Evolutionary conservation across 1,140 invertebrate species (phyloP).

Genomic region (Saxidomus purpurata): DNA sequence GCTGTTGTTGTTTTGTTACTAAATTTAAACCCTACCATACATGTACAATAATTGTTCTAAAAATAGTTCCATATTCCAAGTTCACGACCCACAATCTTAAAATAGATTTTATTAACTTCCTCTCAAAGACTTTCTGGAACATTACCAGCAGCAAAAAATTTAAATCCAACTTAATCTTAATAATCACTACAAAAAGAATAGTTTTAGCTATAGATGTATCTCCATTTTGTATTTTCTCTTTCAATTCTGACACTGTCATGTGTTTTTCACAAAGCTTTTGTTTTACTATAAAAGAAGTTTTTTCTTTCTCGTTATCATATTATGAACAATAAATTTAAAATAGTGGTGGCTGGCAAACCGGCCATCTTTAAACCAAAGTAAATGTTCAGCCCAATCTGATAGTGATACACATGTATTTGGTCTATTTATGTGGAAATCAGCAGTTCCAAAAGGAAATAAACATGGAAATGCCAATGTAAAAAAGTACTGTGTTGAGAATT

Average conservation of each 20-base stretch:
- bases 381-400: neutral
- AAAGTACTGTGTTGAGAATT: constrained; percentile 51
- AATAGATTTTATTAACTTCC: too few relatives aligned
- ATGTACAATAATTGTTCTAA: too few relatives aligned
- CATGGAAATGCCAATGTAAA: constrained; percentile 41
- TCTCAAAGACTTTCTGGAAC: too few relatives aligned
- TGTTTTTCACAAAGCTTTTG: constrained; percentile 3
- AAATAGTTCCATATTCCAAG: too few relatives aligned
- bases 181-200: neutral
- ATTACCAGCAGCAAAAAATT: too few relatives aligned
- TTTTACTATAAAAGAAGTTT: constrained; percentile 16
- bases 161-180: too few relatives aligned
- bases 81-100: too few relatives aligned
- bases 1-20: too few relatives aligned
- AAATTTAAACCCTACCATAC: too few relatives aligned
- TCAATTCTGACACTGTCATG: neutral
- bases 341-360: neutral
- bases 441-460: constrained; percentile 30
- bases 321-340: constrained; percentile 54
- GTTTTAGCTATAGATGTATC: neutral
- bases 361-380: neutral
- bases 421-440: neutral
- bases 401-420: neutral
- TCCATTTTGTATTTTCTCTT: neutral
- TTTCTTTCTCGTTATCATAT: constrained; percentile 66